A percentile compares a stretch with the other conserved stretches of the same genome.
These are phyloP conservation scores for Oophaga pumilio DNA, from an alignment of 2,113 vertebrate species.

Conservation along the genomic window DNA sequence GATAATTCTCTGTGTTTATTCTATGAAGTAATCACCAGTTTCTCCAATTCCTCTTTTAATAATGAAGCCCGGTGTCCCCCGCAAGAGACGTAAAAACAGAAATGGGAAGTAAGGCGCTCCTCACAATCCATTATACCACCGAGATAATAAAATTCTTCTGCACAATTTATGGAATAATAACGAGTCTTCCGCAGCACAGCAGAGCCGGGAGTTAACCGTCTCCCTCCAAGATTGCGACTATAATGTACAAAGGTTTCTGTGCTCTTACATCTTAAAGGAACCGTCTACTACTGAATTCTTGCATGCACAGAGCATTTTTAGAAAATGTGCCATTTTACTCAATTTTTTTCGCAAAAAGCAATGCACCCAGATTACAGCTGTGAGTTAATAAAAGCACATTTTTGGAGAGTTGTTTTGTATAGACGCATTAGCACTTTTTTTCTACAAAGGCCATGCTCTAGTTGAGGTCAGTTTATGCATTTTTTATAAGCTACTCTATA, in stretches of 20 bases:
- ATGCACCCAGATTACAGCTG: no score
- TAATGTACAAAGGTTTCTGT: neutral
- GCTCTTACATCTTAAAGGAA: neutral
- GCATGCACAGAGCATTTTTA: no score
- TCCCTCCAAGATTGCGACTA: neutral
- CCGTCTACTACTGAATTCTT: neutral
- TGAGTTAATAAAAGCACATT: no score
- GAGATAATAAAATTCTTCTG: neutral
- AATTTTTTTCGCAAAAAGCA: no score
- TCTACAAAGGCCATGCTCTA: no score
- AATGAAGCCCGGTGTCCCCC: neutral
- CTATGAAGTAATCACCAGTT: neutral
- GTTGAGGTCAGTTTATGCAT: no score
- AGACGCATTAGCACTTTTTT: no score
- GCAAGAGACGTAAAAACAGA: neutral
- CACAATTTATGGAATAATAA: neutral
- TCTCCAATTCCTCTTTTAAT: neutral
- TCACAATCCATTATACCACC: neutral
- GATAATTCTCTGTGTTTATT: conserved; percentile 27
- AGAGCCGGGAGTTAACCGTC: neutral
- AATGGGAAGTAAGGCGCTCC: neutral
- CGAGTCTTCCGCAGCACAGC: neutral
- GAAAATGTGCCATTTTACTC: no score
- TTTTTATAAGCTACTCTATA: no score
- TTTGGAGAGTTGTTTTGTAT: no score